Evolutionary conservation across 2,113 vertebrate species (phyloP).

Genomic region (Ploceus nigricollis): DNA sequence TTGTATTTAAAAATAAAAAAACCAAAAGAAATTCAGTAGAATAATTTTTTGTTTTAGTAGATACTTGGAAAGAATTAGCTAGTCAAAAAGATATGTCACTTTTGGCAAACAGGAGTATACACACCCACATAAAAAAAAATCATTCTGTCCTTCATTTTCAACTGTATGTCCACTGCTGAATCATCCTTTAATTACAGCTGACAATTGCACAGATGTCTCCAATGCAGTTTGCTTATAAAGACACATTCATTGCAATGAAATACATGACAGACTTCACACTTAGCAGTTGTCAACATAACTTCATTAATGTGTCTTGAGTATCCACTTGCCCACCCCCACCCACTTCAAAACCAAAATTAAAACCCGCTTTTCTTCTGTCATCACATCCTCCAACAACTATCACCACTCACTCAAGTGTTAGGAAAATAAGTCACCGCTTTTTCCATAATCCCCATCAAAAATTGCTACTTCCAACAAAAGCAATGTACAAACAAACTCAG

Average conservation of each 20-base stretch:
- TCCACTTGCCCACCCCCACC: background rate
- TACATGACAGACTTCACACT: slow-evolving; percentile 60
- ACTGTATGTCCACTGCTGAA: background rate
- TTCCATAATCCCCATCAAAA: background rate
- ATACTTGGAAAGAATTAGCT: background rate
- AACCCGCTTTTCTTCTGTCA: slow-evolving; percentile 12
- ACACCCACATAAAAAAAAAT: background rate
- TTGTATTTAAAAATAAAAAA: background rate
- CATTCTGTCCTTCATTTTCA: background rate
- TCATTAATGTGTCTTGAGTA: slow-evolving; percentile 49
- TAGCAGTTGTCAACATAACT: slow-evolving; percentile 54
- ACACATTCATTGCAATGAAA: slow-evolving; percentile 20
- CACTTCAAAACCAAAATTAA: slow-evolving; percentile 39
- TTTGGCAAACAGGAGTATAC: background rate
- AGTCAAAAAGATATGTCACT: background rate
- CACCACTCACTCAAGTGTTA: slow-evolving; percentile 32
- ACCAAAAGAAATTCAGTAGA: background rate
- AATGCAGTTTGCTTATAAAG: background rate
- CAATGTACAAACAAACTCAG: background rate
- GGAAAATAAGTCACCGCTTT: background rate
- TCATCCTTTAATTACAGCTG: slow-evolving; percentile 33
- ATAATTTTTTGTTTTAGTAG: background rate
- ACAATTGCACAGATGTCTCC: slow-evolving; percentile 46
- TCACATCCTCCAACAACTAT: slow-evolving; percentile 27
- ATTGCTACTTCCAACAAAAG: slow-evolving; percentile 16